These are phyloP conservation scores for Allenopithecus nigroviridis DNA, from an alignment of 2,797 vertebrate genomes.

Conservation along the genomic window DNA sequence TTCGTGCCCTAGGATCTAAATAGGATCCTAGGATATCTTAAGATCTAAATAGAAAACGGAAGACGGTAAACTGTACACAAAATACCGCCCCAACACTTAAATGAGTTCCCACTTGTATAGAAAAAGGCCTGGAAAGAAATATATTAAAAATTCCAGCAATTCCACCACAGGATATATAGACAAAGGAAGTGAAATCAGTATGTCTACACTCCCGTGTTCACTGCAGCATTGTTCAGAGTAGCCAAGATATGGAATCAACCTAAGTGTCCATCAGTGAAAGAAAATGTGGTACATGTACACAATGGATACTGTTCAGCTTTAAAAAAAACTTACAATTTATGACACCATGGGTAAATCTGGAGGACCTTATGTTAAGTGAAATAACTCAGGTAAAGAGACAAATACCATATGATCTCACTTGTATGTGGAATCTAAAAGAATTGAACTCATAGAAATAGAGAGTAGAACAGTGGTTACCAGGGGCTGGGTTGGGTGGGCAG, in stretches of 20 bases:
- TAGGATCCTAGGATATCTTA: too few relatives aligned
- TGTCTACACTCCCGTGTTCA: not conserved
- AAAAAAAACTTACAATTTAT: not conserved
- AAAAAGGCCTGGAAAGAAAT: not conserved
- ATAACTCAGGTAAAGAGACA: not conserved
- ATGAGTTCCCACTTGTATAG: not conserved
- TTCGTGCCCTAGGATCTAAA: not conserved
- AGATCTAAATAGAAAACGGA: not conserved
- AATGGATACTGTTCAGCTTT: not conserved
- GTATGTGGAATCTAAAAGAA: not conserved
- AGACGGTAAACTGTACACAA: not conserved
- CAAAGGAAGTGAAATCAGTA: not conserved
- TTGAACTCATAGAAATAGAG: not conserved
- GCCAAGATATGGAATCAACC: not conserved
- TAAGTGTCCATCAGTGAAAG: not conserved
- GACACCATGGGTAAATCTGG: not conserved
- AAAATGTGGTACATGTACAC: not conserved
- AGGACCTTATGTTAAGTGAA: not conserved
- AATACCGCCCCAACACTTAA: not conserved
- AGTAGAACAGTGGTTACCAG: not conserved
- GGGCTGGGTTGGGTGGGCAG: not conserved
- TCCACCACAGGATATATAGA: not conserved
- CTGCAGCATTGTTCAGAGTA: not conserved
- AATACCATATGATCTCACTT: not conserved
- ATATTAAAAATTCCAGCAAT: not conserved